Percentiles rank a stretch among this genome's conserved stretches.
phyloP scores from a whole-genome alignment of 2,888 invertebrate species.

The Isoperla grammatica region DNA sequence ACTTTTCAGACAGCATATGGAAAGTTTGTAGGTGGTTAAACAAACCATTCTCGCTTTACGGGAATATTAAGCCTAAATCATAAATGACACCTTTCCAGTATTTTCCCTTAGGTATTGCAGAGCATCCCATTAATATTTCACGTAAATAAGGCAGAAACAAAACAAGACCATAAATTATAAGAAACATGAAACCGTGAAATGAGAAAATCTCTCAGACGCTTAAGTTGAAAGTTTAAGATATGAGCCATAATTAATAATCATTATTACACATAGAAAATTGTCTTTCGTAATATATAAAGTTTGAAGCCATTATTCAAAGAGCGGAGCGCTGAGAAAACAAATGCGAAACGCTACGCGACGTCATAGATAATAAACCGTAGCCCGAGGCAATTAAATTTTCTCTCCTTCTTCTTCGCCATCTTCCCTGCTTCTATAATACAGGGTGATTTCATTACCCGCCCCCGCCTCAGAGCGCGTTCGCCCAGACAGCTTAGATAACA shows the following conservation, averaged over 20 bases:
- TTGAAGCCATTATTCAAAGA: constrained; percentile 17
- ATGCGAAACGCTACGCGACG: constrained; percentile 18
- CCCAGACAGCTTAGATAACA: too few species aligned
- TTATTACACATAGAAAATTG: constrained; percentile 19
- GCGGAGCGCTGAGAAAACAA: constrained; percentile 14
- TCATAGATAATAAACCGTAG: constrained; percentile 29
- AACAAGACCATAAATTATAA: constrained; percentile 18
- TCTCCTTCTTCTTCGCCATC: constrained; percentile 22
- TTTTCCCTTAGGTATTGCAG: not conserved
- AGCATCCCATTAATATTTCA: constrained; percentile 15
- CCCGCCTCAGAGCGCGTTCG: not conserved
- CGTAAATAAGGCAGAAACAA: constrained; percentile 10
- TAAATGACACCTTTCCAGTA: constrained; percentile 10
- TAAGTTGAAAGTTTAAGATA: constrained; percentile 19
- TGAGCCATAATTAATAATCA: constrained; percentile 20
- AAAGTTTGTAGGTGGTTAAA: too few species aligned
- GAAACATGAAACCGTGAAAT: constrained; percentile 17
- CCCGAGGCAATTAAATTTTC: constrained; percentile 31
- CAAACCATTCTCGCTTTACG: too few species aligned
- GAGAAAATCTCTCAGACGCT: constrained; percentile 19
- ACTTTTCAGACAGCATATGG: too few species aligned
- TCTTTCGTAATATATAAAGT: constrained; percentile 20
- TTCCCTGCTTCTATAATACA: constrained; percentile 18
- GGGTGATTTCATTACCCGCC: constrained; percentile 15
- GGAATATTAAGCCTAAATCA: too few species aligned